Evolutionary conservation across 2,113 vertebrate genomes (phyloP).

Genomic region (Antechinus flavipes): DNA sequence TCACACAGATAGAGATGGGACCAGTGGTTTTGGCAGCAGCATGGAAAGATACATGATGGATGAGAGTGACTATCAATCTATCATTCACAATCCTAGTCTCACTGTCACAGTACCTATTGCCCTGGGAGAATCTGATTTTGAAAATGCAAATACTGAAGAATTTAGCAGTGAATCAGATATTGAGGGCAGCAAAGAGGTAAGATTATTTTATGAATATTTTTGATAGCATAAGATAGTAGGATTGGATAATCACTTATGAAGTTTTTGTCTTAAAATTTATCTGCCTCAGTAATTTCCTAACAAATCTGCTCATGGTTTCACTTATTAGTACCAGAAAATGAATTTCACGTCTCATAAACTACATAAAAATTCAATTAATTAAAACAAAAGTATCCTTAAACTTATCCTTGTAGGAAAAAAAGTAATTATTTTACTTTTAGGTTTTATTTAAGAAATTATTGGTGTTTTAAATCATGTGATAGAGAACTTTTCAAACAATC

Average conservation of each 20-base stretch:
- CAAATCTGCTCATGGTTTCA: background rate
- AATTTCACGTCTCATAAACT: background rate
- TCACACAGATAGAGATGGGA: conserved; percentile 87
- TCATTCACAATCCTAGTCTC: conserved; percentile 92
- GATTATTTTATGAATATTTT: conserved; percentile 46
- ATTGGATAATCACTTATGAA: background rate
- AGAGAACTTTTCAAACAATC: background rate
- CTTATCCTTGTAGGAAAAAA: background rate
- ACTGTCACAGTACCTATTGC: conserved; percentile 96
- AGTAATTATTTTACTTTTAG: background rate
- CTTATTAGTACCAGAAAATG: background rate
- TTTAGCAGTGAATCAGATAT: conserved; percentile 94
- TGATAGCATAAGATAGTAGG: background rate
- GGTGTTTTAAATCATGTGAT: background rate
- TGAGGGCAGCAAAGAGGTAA: conserved; percentile 91
- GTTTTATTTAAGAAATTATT: background rate
- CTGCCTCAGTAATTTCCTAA: background rate
- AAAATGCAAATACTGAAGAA: conserved; percentile 94
- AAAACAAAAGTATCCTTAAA: background rate
- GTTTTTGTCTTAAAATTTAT: background rate
- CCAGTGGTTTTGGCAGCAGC: conserved; percentile 84
- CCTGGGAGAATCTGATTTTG: conserved; percentile 95
- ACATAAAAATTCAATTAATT: background rate
- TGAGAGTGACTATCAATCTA: conserved; percentile 87
- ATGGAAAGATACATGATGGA: conserved; percentile 85